Conservation (phyloP, 1,140 invertebrate species). For the Drosophila pachea region DNA sequence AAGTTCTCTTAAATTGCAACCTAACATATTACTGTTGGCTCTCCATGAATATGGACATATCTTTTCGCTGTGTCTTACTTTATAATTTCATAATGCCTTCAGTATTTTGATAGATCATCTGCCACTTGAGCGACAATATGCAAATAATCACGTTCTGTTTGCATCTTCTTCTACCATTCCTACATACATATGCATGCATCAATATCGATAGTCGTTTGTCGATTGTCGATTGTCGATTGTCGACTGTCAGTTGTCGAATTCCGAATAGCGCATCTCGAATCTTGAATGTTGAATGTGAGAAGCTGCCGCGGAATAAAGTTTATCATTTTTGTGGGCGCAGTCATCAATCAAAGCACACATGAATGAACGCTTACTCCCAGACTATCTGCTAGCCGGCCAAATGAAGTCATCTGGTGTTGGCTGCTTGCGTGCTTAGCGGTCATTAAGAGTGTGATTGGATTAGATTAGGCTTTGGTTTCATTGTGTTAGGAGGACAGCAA, state of each 20-base stretch:
- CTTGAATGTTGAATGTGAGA: slow-evolving; percentile 39
- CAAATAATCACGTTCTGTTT: slow-evolving; percentile 32
- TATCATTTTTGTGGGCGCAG: slow-evolving; percentile 56
- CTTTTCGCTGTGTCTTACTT: too few species aligned
- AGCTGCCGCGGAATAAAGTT: slow-evolving; percentile 36
- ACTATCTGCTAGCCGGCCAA: slow-evolving; percentile 44
- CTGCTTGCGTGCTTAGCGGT: slow-evolving; percentile 40
- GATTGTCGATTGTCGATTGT: neutral
- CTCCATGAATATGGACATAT: too few species aligned
- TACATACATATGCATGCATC: slow-evolving; percentile 13
- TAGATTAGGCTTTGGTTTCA: neutral
- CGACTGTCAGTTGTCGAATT: neutral
- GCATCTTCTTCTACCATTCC: slow-evolving; percentile 35
- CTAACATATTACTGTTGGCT: too few species aligned
- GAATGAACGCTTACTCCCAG: slow-evolving; percentile 50
- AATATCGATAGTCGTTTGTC: slow-evolving; percentile 31
- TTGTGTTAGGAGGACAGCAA: too few species aligned
- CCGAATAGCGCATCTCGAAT: slow-evolving; percentile 11
- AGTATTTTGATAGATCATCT: neutral
- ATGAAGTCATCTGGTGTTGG: slow-evolving; percentile 60
- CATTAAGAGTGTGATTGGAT: slow-evolving; percentile 61
- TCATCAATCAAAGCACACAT: slow-evolving; percentile 64
- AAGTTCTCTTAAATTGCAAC: too few species aligned
- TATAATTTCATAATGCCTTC: neutral
- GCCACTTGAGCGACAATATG: slow-evolving; percentile 55